These are phyloP conservation scores for Potamilus streckersoni DNA, from an alignment of 1,140 invertebrate genomes.

Conservation along the genomic window DNA sequence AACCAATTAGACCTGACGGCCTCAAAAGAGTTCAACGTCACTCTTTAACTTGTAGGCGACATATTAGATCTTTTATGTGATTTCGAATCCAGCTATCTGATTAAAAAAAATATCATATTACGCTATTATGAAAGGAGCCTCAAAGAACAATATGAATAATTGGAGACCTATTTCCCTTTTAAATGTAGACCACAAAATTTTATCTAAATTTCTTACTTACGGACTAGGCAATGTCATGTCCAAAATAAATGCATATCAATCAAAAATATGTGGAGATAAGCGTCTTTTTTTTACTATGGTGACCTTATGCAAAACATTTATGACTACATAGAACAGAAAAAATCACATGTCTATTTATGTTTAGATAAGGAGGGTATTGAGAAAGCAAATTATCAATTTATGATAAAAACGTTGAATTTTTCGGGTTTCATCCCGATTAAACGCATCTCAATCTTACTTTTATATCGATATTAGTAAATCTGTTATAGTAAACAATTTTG, in stretches of 20 bases:
- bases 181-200: slow-evolving; percentile 3
- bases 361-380: slow-evolving; percentile 38
- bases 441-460: slow-evolving; percentile 37
- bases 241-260: neutral
- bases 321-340: slow-evolving; percentile 42
- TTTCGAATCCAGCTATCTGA: slow-evolving; percentile 24
- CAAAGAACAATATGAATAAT: slow-evolving; percentile 13
- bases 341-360: slow-evolving; percentile 22
- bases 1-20: slow-evolving; percentile 42
- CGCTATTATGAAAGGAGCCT: slow-evolving; percentile 40
- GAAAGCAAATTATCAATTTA: no score
- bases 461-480: slow-evolving; percentile 36
- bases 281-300: slow-evolving; percentile 41
- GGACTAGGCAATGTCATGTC: slow-evolving; percentile 16
- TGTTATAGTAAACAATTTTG: slow-evolving; percentile 36
- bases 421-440: slow-evolving; percentile 32
- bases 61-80: slow-evolving; percentile 24
- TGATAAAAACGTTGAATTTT: no score
- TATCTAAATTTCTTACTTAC: slow-evolving; percentile 38
- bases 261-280: slow-evolving; percentile 21
- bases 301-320: slow-evolving; percentile 39
- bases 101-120: slow-evolving; percentile 40
- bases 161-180: slow-evolving; percentile 43
- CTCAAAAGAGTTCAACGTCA: neutral
- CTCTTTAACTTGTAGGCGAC: slow-evolving; percentile 31